Evolutionary conservation across 2,888 invertebrate species (phyloP).

Genomic region (Ctenicera cuprea): DNA sequence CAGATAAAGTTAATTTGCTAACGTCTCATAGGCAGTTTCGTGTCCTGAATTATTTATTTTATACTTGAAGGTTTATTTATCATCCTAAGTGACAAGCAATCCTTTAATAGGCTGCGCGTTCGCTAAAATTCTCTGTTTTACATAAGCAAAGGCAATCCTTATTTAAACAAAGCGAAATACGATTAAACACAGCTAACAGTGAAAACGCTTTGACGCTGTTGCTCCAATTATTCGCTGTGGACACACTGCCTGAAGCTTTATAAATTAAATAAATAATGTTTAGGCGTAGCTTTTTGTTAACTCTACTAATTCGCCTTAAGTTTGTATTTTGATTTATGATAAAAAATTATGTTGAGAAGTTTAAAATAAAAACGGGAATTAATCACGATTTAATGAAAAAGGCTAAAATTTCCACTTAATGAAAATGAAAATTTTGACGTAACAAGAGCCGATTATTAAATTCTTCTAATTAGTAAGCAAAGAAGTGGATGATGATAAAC

Average conservation of each 20-base stretch:
- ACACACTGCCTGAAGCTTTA: slow-evolving; percentile 12
- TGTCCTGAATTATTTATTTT: no score
- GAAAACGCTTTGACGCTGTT: slow-evolving; percentile 14
- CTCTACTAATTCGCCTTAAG: background rate
- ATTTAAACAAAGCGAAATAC: slow-evolving; percentile 10
- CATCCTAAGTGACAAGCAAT: background rate
- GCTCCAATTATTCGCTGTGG: slow-evolving; percentile 18
- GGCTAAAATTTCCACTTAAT: background rate
- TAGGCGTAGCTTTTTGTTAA: slow-evolving; percentile 2
- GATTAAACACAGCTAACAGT: slow-evolving; percentile 13
- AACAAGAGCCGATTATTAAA: background rate
- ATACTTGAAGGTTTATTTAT: background rate
- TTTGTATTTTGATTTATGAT: background rate
- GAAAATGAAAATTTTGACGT: slow-evolving; percentile 5
- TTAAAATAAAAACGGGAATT: background rate
- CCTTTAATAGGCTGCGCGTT: background rate
- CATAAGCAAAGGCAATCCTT: slow-evolving; percentile 19
- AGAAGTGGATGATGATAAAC: background rate
- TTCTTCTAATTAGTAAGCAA: background rate
- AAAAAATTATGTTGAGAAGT: background rate
- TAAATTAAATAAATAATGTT: slow-evolving; percentile 20
- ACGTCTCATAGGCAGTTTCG: no score
- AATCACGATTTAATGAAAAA: background rate
- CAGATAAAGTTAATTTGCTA: no score
- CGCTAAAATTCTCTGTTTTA: background rate